Evolutionary conservation across 2,888 invertebrate species (phyloP).

Genomic region (Mesoligia furuncula): DNA sequence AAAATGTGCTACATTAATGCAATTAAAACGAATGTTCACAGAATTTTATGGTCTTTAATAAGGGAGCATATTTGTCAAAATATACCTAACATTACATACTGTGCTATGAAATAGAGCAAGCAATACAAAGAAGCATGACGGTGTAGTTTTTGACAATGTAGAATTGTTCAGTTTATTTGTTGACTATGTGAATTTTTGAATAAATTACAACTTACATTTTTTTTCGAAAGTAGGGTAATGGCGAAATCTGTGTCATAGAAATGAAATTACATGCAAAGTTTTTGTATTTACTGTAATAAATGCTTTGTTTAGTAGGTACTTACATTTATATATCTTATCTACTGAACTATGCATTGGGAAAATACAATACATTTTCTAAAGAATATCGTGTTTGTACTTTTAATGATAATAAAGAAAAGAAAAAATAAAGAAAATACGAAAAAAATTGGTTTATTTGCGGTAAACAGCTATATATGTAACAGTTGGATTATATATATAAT

Average conservation of each 20-base stretch:
- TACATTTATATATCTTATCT: neutral
- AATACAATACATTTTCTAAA: neutral
- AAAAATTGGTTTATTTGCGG: no score
- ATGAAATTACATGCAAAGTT: neutral
- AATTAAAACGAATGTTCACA: neutral
- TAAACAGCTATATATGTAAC: neutral
- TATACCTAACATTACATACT: neutral
- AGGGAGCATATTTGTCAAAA: neutral
- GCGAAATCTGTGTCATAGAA: slow-evolving; percentile 4
- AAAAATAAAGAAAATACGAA: no score
- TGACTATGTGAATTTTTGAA: slow-evolving; percentile 11
- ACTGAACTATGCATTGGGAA: neutral
- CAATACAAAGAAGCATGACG: neutral
- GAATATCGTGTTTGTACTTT: neutral
- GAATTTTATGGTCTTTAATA: neutral
- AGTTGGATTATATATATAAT: neutral
- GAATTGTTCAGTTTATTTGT: neutral
- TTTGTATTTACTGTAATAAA: neutral
- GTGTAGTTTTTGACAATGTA: slow-evolving; percentile 5
- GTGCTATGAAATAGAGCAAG: slow-evolving; percentile 20
- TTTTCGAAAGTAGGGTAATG: slow-evolving; percentile 21
- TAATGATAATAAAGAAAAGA: neutral
- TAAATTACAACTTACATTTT: neutral
- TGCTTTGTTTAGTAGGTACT: neutral
- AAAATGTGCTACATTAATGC: neutral